Base-by-base conservation (phyloP, 2,113 vertebrate genomes). In the Oplegnathus fasciatus region DNA sequence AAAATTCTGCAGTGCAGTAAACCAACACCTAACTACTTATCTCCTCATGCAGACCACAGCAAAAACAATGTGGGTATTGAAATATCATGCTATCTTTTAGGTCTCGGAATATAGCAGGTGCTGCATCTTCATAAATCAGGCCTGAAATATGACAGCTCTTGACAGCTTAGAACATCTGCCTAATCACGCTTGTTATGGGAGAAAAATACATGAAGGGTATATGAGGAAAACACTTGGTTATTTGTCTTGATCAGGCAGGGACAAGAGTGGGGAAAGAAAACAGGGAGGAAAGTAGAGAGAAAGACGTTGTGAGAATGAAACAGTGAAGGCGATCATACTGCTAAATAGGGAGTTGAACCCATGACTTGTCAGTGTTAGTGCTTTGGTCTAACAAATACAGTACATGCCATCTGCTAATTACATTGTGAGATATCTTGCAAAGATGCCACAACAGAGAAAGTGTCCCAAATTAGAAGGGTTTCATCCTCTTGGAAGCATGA, bases 141-240 rank as follows among this genome's bases (percentile, higher is more conserved):
- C 37, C 65, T 34, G 30, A 83, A 80, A 83, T 74, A 78, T 77
- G 90, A 93, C 89, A 89, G 85, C 86, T 84, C 77, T 26, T 84
- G 89, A 90, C 83, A 88, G 82, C 85, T 81, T 48, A 10, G 68
- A 89, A 90, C 89, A 91, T 88, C 85, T 91, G 89, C 89, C 87
- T 91, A 91, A 91, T 94, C 93, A 92, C 40, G 58, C 91, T 87
- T 88, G 88, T 93, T 87, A 90, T 87, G 80, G 68, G 69, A 85
- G 80, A 87, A 81, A 85, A 91, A 92, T 86, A 88, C 80, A 90
- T 74, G 83, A 88, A 68, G 78, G 78, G 54, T 88, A 82, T 75
- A 71, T 18, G 55, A 86, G 37, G 52, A 62, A 66, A 89, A 88
- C 69, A 62, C 34, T 64, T 2, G 52, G 68, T 71, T 83, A 76